Evolutionary conservation across 2,888 invertebrate species (phyloP).

Genomic region (Reticulitermes lucifugus): DNA sequence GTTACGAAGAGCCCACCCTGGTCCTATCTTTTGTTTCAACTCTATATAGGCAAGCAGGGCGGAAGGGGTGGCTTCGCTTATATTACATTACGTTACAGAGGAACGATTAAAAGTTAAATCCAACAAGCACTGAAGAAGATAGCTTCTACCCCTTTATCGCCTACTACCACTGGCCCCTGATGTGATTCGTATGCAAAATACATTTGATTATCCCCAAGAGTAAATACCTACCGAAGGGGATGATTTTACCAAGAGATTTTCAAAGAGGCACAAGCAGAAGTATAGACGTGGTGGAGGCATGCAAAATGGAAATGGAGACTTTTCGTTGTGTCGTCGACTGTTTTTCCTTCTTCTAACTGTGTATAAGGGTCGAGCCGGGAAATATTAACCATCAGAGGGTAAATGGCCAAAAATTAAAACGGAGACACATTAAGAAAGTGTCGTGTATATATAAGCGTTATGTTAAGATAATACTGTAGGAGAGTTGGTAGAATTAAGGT

Average conservation of each 20-base stretch:
- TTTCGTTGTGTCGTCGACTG: constrained; percentile 41
- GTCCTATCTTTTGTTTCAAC: constrained; percentile 49
- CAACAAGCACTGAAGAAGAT: constrained; percentile 52
- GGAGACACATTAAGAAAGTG: constrained; percentile 42
- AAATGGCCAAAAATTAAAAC: constrained; percentile 43
- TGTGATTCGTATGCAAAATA: constrained; percentile 53
- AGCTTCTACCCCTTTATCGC: constrained; percentile 52
- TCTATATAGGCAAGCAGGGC: constrained; percentile 27
- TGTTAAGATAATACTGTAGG: constrained; percentile 41
- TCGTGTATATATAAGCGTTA: constrained; percentile 36
- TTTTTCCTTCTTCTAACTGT: constrained; percentile 40
- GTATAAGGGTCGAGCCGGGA: constrained; percentile 41
- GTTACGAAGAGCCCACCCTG: constrained; percentile 34
- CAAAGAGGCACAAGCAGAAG: constrained; percentile 37
- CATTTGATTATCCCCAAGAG: constrained; percentile 54
- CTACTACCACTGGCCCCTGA: constrained; percentile 48
- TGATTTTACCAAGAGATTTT: constrained; percentile 48
- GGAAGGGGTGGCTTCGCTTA: constrained; percentile 28
- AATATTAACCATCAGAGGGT: constrained; percentile 42
- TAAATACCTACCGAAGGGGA: constrained; percentile 52
- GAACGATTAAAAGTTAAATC: constrained; percentile 53
- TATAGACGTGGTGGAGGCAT: neutral
- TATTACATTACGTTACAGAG: constrained; percentile 47
- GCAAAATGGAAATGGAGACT: constrained; percentile 47
- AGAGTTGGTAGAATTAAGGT: constrained; percentile 37